Conservation (phyloP, 2,797 vertebrate species). For the Anguilla pacifica region DNA sequence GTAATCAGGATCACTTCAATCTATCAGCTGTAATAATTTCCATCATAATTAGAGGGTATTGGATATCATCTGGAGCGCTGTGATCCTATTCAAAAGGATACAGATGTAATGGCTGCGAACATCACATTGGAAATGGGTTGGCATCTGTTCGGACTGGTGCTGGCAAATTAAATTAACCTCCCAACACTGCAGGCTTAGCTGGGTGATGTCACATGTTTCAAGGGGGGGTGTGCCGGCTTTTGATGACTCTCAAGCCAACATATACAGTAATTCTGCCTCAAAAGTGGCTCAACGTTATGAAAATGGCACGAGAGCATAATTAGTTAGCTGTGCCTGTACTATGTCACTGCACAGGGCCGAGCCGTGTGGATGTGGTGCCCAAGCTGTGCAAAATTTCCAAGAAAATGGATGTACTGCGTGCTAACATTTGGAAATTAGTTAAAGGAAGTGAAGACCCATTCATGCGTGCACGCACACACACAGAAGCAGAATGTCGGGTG, state of each 20-base stretch:
- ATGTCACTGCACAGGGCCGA: neutral
- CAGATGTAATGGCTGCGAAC: neutral
- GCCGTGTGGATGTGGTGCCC: neutral
- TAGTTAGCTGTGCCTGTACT: neutral
- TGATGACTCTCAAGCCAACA: neutral
- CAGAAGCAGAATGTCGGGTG: neutral
- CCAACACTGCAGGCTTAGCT: neutral
- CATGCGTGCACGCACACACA: neutral
- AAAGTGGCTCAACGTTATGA: neutral
- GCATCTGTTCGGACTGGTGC: constrained; percentile 19
- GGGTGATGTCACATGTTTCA: constrained; percentile 10
- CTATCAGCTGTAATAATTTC: neutral
- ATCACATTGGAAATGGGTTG: constrained; percentile 11
- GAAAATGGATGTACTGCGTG: neutral
- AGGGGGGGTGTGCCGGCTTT: neutral
- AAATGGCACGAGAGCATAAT: constrained; percentile 5
- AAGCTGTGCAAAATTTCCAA: neutral
- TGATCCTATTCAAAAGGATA: constrained; percentile 23
- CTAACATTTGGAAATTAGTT: neutral
- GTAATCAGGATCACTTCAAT: neutral
- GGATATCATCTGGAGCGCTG: constrained; percentile 11
- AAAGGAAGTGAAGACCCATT: neutral
- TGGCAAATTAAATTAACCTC: constrained; percentile 13
- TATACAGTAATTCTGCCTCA: neutral
- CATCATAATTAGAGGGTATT: constrained; percentile 23